phyloP scores from a whole-genome alignment of 92 coral and sea anemone genomes.

The Siderastrea siderea region DNA sequence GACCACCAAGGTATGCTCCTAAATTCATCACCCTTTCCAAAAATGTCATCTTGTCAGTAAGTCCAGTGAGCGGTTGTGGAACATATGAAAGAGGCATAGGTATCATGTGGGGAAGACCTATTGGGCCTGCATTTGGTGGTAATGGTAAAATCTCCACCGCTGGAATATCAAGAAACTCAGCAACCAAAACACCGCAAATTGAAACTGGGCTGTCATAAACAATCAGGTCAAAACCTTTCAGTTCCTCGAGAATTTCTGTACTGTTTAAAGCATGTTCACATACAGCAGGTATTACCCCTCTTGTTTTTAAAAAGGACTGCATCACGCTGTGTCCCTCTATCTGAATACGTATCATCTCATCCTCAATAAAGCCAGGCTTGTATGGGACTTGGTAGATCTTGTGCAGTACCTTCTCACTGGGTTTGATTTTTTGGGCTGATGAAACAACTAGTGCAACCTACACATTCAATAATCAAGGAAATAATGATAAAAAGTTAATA shows the following conservation, averaged over 20 bases:
- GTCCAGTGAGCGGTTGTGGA: constrained; percentile 34
- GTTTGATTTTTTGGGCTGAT: constrained; percentile 47
- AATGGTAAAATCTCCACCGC: constrained; percentile 34
- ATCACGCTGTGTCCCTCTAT: constrained; percentile 12
- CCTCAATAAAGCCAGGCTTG: constrained; percentile 44
- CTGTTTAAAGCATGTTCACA: constrained; percentile 30
- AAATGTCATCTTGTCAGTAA: constrained; percentile 48
- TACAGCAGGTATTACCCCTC: neutral
- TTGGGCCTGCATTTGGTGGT: neutral
- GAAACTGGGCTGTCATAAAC: constrained; percentile 26
- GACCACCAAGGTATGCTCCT: neutral
- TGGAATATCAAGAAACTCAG: constrained; percentile 23
- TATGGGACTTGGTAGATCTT: constrained; percentile 71
- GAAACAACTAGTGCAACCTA: constrained; percentile 64
- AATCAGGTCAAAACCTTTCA: constrained; percentile 36
- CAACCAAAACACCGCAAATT: constrained; percentile 23
- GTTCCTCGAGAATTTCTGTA: constrained; percentile 25
- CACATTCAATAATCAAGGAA: no score
- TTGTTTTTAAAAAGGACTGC: neutral
- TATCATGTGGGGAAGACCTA: neutral
- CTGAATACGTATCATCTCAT: neutral
- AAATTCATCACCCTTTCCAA: constrained; percentile 39
- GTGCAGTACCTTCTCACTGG: constrained; percentile 49
- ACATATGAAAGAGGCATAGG: constrained; percentile 62
- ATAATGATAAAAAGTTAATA: no score